Evolutionary conservation across 2,888 invertebrate genomes (phyloP), one percentile per base, ranked within the genome.

Genomic region (Caenorhabditis becei): DNA sequence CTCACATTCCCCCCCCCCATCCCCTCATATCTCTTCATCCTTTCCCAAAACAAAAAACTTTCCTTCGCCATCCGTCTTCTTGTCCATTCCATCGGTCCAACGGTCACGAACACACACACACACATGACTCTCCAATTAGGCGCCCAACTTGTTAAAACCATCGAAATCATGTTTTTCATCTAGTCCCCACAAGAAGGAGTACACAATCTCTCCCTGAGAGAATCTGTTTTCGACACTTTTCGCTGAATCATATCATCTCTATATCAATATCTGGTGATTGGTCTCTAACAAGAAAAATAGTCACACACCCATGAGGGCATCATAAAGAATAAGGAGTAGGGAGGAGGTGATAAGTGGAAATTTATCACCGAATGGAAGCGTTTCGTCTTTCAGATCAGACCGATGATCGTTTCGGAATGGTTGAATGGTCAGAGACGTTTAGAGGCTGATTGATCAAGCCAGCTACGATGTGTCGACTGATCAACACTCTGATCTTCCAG

Each of bases 201-300:
- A 54, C 14, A 54, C 5, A 28, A 54, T 41, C 41, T 41, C 16
- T 14, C 41, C 14, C 10, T 18, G 20, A 11, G 20, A 20, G 20
- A 8, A 23, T 18, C 18, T 66, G 74, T 65, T 74, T 74, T 74
- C 56, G 65, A 65, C 74, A 74, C 74, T 58, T 74, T 65, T 74
- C 63, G 54, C 54, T 74, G 65, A 74, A 65, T 74, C 74, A 74
- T 74, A 65, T 71, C 54, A 37, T 56, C 49, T 58, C 59, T 41
- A 58, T 59, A 66, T 66, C 65, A 74, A 74, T 74, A 74, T 49
- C 65, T 74, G 74, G 37, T 74, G 74, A 74, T 74, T 74, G 74
- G 74, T 74, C 74, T 37, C 37, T 54, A 7, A 32, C 62, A 37
- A 2, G 44, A 53, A 62, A 56, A 62, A 65, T 54, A 58, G 72